phyloP scores from a whole-genome alignment of 2,888 invertebrate genomes.

The Melinopterus prodromus region DNA sequence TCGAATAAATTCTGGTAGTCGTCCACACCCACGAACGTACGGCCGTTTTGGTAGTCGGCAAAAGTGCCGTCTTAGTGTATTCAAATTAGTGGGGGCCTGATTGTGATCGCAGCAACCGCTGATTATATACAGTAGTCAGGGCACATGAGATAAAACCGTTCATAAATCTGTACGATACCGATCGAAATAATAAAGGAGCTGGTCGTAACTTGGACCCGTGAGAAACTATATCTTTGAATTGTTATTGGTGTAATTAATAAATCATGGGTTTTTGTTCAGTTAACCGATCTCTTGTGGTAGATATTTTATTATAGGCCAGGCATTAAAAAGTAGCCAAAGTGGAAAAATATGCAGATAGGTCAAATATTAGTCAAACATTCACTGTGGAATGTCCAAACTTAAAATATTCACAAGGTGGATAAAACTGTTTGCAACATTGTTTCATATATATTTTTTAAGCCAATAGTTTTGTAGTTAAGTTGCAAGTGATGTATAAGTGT shows the following conservation, averaged over 20 bases:
- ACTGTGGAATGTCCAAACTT: too few relatives aligned
- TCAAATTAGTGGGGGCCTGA: not conserved
- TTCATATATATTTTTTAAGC: too few relatives aligned
- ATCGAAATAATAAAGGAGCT: constrained; percentile 4
- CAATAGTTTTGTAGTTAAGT: too few relatives aligned
- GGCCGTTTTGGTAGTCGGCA: not conserved
- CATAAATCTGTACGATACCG: not conserved
- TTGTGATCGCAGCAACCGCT: not conserved
- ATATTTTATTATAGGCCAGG: too few relatives aligned
- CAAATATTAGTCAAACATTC: too few relatives aligned
- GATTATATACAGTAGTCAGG: not conserved
- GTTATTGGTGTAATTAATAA: not conserved
- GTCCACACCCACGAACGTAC: not conserved
- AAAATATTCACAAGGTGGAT: too few relatives aligned
- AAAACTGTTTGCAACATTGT: too few relatives aligned
- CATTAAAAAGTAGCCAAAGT: too few relatives aligned
- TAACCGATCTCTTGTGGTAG: too few relatives aligned
- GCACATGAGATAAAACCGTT: not conserved
- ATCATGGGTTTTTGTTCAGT: not conserved
- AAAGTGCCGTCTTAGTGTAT: not conserved
- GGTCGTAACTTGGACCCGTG: not conserved
- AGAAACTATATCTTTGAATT: not conserved
- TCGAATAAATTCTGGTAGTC: not conserved
- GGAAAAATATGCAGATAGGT: too few relatives aligned
- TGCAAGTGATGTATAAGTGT: too few relatives aligned